Base-by-base conservation (phyloP, 2,113 vertebrate genomes). In the Hemiprocne comata region DNA sequence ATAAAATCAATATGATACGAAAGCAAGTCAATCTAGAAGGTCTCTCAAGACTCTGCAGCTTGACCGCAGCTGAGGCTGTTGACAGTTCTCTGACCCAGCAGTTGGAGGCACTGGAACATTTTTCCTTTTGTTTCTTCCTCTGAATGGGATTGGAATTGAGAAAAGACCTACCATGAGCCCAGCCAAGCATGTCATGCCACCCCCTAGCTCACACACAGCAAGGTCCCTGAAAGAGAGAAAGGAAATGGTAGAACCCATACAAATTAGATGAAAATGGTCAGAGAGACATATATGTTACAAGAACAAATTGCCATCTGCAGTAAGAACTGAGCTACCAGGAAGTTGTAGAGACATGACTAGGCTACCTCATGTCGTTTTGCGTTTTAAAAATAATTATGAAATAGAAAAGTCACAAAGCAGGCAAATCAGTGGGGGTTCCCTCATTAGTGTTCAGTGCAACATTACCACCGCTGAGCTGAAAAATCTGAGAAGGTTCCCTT, bases 171-270 rank as follows among this genome's bases (percentile, higher is more conserved):
- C 99, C 99, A 99, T 99, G 97, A 99, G 98, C 96, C 98, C 99
- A 98, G 99, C 99, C 97, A 99, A 98, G 98, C 98, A 99, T 98
- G 99, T 98, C 99, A 99, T 99, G 97, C 99, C 99, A 98, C 99
- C 99, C 97, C 99, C 99, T 98, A 99, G 98, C 97, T 99, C 99
- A 98, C 99, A 99, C 98, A 99, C 99, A 97, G 98, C 98, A 98
- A 98, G 98, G 97, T 98, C 98, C 97, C 98, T 98, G 98, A 97
- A 98, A 98, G 95, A 98, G 98, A 98, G 98, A 98, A 98, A 98
- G 97, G 97, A 98, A 98, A 98, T 94, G 97, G 97, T 97, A 98
- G 98, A 98, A 98, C 98, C 98, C 98, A 98, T 98, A 98, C 98
- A 99, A 99, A 98, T 98, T 96, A 98, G 98, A 98, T 97, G 98